phyloP scores from a whole-genome alignment of 2,113 vertebrate genomes.

The Coryphaenoides rupestris region DNA sequence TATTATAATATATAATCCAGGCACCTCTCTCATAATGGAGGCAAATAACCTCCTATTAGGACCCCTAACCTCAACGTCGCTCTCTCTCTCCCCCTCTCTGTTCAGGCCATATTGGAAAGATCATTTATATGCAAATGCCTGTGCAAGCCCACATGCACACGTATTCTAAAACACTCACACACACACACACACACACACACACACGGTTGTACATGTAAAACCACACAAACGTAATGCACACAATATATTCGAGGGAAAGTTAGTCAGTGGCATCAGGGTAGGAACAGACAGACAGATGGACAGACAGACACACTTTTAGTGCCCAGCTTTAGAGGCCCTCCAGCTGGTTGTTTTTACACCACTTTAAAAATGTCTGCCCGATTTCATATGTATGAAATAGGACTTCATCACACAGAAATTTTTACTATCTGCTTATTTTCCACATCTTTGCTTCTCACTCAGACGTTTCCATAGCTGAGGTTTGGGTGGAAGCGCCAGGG shows the following conservation, averaged over 20 bases:
- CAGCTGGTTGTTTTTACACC: too few species aligned
- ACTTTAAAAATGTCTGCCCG: too few species aligned
- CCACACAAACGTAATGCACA: background rate
- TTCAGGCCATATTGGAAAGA: background rate
- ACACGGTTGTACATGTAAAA: background rate
- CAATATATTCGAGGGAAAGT: background rate
- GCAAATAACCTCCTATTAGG: background rate
- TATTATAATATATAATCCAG: background rate
- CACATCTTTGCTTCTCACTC: slow-evolving; percentile 11
- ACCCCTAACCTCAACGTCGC: background rate
- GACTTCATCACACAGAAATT: too few species aligned
- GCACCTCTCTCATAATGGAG: background rate
- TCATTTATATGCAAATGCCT: background rate
- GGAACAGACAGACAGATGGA: background rate
- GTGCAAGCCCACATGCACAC: background rate
- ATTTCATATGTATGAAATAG: too few species aligned
- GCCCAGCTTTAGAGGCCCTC: too few species aligned
- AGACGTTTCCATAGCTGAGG: slow-evolving; percentile 9
- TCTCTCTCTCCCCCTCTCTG: background rate
- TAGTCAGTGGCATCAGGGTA: background rate
- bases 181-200: background rate
- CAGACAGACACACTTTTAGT: too few species aligned
- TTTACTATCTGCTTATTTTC: slow-evolving; percentile 22
- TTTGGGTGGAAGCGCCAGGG: slow-evolving; percentile 34
- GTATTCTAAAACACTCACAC: background rate